Evolutionary conservation across 2,113 vertebrate species (phyloP).

Genomic region (Theristicus caerulescens): DNA sequence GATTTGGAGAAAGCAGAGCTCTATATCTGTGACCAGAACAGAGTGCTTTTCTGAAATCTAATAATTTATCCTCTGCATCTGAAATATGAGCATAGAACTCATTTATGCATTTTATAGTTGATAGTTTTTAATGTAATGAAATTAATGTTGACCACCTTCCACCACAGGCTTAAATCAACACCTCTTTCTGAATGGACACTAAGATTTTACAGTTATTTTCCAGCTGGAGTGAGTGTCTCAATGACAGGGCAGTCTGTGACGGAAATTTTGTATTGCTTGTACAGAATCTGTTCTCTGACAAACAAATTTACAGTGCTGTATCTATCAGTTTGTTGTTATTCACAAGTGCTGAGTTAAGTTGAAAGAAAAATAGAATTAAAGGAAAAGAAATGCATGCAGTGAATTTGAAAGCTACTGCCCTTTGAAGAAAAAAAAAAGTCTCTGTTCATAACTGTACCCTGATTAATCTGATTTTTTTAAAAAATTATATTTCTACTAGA

Average conservation of each 20-base stretch:
- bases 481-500: neutral
- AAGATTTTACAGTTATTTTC: neutral
- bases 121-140: neutral
- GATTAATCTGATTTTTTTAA: neutral
- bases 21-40: neutral
- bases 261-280: neutral
- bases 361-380: neutral
- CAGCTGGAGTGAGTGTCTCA: neutral
- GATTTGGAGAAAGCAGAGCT: neutral
- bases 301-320: neutral
- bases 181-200: neutral
- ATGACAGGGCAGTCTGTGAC: neutral
- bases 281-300: neutral
- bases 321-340: neutral
- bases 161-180: neutral
- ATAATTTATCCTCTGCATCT: neutral
- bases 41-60: neutral
- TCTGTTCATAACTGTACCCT: neutral
- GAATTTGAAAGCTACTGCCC: neutral
- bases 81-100: neutral
- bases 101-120: neutral
- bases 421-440: neutral
- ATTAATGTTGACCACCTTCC: neutral
- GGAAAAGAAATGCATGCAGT: fast-evolving
- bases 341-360: neutral